Conservation (phyloP, 2,113 vertebrate genomes). For the Rhinolophus sinicus region DNA sequence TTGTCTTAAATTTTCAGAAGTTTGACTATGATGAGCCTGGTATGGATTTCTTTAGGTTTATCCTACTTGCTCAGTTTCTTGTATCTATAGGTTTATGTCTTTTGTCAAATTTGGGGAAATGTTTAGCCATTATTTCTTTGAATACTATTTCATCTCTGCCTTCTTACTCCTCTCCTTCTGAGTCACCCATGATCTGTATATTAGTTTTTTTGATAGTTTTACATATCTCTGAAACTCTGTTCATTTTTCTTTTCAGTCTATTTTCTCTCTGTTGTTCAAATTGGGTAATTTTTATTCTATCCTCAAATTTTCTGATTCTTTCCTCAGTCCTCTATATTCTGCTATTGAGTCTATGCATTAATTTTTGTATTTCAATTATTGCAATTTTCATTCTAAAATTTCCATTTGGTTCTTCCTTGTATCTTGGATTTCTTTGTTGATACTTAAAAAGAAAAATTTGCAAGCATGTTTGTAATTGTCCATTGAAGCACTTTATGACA, state of each 20-base stretch:
- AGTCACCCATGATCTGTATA: background rate
- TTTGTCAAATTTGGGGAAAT: constrained; percentile 30
- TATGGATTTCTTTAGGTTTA: constrained; percentile 38
- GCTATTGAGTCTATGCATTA: background rate
- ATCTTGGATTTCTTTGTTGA: constrained; percentile 48
- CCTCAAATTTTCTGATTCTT: background rate
- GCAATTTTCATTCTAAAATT: constrained; percentile 41
- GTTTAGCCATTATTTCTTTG: constrained; percentile 51
- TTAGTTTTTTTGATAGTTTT: background rate
- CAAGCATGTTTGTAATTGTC: constrained; percentile 8
- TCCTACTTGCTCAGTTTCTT: constrained; percentile 16
- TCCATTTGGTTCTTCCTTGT: constrained; percentile 30
- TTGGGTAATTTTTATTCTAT: constrained; percentile 18
- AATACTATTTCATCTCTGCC: constrained; percentile 22
- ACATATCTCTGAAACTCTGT: background rate
- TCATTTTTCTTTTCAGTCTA: background rate
- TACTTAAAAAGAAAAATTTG: background rate
- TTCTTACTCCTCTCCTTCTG: constrained; percentile 14
- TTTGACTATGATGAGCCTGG: background rate
- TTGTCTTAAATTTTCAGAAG: constrained; percentile 35
- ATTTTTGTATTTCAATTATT: constrained; percentile 12
- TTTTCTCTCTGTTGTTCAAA: constrained; percentile 42
- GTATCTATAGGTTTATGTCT: constrained; percentile 4
- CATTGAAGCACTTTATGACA: background rate
- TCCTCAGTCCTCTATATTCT: background rate